Conservation (phyloP, 1,140 invertebrate genomes). For the Helicoverpa zea region DNA sequence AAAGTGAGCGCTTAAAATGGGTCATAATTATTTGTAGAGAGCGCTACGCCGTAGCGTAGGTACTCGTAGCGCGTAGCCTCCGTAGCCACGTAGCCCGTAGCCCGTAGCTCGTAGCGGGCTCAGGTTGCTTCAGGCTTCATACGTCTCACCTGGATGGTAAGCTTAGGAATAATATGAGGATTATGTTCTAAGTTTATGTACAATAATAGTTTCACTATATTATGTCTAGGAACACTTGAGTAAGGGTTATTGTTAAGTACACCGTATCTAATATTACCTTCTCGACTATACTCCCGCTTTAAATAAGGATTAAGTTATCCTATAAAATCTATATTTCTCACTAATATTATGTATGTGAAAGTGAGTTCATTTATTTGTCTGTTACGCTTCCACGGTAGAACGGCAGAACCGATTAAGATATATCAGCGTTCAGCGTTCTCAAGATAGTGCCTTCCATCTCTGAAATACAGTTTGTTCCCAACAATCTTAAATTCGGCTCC, state of each 20-base stretch:
- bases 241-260: not conserved
- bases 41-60: constrained; percentile 28
- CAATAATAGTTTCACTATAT: constrained; percentile 3
- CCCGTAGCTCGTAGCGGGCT: constrained; percentile 43
- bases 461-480: too few relatives aligned
- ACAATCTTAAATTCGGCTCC: not conserved
- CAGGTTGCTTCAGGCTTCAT: constrained; percentile 40
- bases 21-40: constrained; percentile 31
- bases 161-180: constrained; percentile 8
- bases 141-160: not conserved
- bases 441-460: too few relatives aligned
- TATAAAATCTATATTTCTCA: too few relatives aligned
- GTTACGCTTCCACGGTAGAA: too few relatives aligned
- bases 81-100: constrained; percentile 15
- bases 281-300: too few relatives aligned
- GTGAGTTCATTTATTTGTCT: too few relatives aligned
- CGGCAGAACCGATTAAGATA: too few relatives aligned
- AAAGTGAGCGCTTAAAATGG: constrained; percentile 20
- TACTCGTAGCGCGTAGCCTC: constrained; percentile 16
- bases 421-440: too few relatives aligned
- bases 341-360: too few relatives aligned
- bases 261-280: too few relatives aligned
- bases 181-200: constrained; percentile 19
- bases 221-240: not conserved
- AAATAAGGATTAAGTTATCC: too few relatives aligned